Conservation (phyloP, 2,113 vertebrate genomes). For the Aramus guarauna region DNA sequence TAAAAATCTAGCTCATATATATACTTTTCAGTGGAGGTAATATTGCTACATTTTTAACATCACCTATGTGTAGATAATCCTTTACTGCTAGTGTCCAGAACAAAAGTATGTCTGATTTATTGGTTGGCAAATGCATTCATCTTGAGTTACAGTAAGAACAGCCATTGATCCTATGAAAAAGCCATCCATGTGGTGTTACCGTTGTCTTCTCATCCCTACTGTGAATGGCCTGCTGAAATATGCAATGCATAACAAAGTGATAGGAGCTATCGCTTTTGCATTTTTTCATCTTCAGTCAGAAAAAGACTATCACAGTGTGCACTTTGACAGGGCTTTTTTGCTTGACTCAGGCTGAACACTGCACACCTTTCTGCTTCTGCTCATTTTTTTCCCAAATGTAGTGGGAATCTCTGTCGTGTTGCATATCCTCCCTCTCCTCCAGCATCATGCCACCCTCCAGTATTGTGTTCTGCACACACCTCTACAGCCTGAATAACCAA, state of each 20-base stretch:
- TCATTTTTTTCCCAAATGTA: fast-evolving
- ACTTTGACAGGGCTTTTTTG: not conserved
- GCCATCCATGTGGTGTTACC: fast-evolving
- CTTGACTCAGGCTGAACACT: not conserved
- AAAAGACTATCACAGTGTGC: not conserved
- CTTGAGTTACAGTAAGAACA: not conserved
- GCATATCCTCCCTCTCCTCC: not conserved
- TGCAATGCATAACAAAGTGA: not conserved
- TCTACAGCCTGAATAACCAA: not conserved
- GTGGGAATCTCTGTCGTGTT: not conserved
- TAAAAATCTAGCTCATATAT: not conserved
- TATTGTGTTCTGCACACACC: not conserved
- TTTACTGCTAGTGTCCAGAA: not conserved
- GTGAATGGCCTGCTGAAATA: not conserved
- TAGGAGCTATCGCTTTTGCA: not conserved
- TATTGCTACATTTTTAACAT: not conserved
- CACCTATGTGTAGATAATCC: not conserved
- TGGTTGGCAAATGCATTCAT: not conserved
- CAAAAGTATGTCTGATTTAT: not conserved
- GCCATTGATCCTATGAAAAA: not conserved
- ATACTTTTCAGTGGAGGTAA: not conserved
- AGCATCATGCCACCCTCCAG: not conserved
- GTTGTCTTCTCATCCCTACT: not conserved
- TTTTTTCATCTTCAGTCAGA: not conserved
- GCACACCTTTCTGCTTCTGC: not conserved